Percentiles rank a stretch among this genome's conserved stretches.
Conservation (phyloP, 2,113 vertebrate genomes). For the Megalops atlanticus region DNA sequence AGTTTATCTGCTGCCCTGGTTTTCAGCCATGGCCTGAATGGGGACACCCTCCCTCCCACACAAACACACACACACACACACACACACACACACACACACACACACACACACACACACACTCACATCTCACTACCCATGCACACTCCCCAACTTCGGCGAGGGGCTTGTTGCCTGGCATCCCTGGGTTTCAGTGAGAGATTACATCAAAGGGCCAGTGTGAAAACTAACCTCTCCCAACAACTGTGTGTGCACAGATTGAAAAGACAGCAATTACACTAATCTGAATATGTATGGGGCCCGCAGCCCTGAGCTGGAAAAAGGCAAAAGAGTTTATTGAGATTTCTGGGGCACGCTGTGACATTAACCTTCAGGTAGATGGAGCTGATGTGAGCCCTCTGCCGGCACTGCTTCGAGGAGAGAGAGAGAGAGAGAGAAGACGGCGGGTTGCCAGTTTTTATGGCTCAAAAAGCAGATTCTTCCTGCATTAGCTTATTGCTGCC, state of each 20-base stretch:
- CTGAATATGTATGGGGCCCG: not conserved
- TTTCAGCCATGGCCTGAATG: too few relatives aligned
- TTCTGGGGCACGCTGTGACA: not conserved
- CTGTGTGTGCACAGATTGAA: not conserved
- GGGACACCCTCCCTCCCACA: too few relatives aligned
- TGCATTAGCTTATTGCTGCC: slow-evolving; percentile 37
- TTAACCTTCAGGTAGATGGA: not conserved
- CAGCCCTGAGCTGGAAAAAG: not conserved
- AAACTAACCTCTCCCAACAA: not conserved
- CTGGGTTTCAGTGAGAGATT: not conserved
- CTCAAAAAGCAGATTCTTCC: not conserved
- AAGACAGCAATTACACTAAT: not conserved
- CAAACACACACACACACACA: too few relatives aligned
- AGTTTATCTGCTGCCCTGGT: too few relatives aligned
- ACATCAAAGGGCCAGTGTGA: not conserved
- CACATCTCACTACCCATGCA: too few relatives aligned
- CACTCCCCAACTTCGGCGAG: too few relatives aligned
- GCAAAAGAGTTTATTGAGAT: not conserved
- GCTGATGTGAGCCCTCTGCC: slow-evolving; percentile 1
- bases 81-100: too few relatives aligned
- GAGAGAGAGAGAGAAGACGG: not conserved
- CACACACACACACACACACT: too few relatives aligned
- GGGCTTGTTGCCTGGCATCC: too few relatives aligned
- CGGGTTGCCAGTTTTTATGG: slow-evolving; percentile 21
- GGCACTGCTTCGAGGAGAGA: not conserved